Evolutionary conservation across 2,113 vertebrate genomes (phyloP).

Genomic region (Spheniscus mendiculus): DNA sequence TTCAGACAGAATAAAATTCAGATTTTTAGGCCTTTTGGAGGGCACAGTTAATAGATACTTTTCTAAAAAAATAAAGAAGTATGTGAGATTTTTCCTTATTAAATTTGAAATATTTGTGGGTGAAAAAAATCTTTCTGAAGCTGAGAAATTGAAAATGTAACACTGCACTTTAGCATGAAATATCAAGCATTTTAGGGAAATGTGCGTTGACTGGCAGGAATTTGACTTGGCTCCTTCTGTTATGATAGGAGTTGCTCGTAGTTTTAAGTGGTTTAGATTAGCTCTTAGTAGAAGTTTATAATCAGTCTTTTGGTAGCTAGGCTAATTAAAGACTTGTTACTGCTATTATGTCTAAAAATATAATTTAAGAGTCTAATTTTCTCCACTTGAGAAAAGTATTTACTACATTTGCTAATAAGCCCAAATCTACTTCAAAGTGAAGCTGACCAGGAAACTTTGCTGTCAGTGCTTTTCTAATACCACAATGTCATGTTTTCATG

Average conservation of each 20-base stretch:
- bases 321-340: neutral
- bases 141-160: neutral
- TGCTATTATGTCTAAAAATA: neutral
- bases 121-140: neutral
- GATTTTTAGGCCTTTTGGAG: neutral
- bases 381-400: neutral
- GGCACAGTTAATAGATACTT: rapidly evolving
- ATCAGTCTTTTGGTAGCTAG: neutral
- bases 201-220: neutral
- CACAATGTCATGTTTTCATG: neutral
- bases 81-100: neutral
- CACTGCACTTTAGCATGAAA: neutral
- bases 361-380: neutral
- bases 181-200: neutral
- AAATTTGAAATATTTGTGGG: neutral
- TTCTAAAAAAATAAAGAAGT: neutral
- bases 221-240: neutral
- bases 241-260: neutral
- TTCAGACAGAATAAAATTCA: neutral
- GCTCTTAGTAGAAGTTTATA: neutral
- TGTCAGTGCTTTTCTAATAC: neutral
- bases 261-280: neutral
- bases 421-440: neutral
- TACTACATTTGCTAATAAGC: neutral
- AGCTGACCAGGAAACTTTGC: neutral